Percentiles rank a stretch among this genome's conserved stretches.
These are phyloP conservation scores for Aphelinus certus DNA, from an alignment of 1,140 invertebrate species.

Conservation along the genomic window DNA sequence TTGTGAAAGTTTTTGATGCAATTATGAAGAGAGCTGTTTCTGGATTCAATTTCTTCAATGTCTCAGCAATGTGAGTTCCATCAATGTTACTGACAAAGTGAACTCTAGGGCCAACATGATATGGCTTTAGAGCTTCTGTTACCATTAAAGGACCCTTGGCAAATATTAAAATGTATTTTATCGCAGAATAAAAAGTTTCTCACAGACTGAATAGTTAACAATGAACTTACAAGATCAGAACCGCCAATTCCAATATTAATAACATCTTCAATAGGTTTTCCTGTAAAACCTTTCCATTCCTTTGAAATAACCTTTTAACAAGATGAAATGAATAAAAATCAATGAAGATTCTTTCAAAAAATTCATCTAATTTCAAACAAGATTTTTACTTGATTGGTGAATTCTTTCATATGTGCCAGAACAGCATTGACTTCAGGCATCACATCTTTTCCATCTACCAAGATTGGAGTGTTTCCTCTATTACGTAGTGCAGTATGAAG, in stretches of 20 bases:
- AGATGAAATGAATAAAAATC: slow-evolving; percentile 46
- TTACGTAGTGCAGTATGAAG: slow-evolving; percentile 95
- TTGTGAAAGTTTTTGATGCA: slow-evolving; percentile 99
- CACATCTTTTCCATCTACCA: slow-evolving; percentile 91
- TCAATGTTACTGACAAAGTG: slow-evolving; percentile 99
- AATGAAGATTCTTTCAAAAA: slow-evolving; percentile 31
- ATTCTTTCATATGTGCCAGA: slow-evolving; percentile 94
- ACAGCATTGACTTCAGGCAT: slow-evolving; percentile 94
- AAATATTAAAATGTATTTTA: slow-evolving; percentile 36
- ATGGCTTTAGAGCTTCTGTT: slow-evolving; percentile 95
- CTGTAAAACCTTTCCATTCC: slow-evolving; percentile 89
- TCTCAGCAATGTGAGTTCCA: slow-evolving; percentile 96
- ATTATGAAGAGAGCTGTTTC: slow-evolving; percentile 98
- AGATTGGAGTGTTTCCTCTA: slow-evolving; percentile 78
- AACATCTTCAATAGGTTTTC: slow-evolving; percentile 95
- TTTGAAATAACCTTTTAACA: slow-evolving; percentile 72
- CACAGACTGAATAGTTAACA: neutral
- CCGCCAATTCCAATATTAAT: slow-evolving; percentile 99
- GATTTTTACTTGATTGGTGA: slow-evolving; percentile 76
- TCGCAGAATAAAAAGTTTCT: neutral
- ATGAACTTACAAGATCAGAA: slow-evolving; percentile 84
- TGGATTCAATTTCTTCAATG: slow-evolving; percentile 88
- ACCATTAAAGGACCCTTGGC: slow-evolving; percentile 95
- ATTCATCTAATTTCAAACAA: slow-evolving; percentile 22
- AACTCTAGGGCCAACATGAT: slow-evolving; percentile 85